Conservation (phyloP, 2,797 vertebrate genomes). For the Acanthurus leucopareius region DNA sequence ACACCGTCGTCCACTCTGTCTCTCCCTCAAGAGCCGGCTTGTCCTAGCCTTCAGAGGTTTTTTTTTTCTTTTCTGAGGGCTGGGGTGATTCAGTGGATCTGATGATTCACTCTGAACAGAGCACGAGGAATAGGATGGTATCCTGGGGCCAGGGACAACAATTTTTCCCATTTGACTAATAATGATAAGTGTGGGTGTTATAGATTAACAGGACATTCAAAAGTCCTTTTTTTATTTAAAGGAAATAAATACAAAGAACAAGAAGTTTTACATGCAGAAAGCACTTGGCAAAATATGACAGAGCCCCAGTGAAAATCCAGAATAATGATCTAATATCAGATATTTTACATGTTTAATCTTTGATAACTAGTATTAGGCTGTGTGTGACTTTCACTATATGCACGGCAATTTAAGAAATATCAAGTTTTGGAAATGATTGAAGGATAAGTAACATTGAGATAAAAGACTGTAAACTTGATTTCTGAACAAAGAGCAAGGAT, state of each 20-base stretch:
- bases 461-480: background rate
- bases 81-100: conserved; percentile 31
- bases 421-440: background rate
- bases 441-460: background rate
- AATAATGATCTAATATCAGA: background rate
- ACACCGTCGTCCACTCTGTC: conserved; percentile 69
- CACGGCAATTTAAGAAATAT: too few relatives aligned
- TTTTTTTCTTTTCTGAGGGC: background rate
- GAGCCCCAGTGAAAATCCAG: background rate
- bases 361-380: background rate
- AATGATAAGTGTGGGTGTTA: conserved; percentile 9
- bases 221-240: background rate
- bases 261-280: background rate
- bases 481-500: background rate
- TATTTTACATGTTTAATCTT: background rate
- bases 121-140: conserved; percentile 12
- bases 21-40: conserved; percentile 55
- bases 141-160: background rate
- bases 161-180: conserved; percentile 24
- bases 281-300: background rate
- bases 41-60: conserved; percentile 53
- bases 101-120: conserved; percentile 35
- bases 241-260: background rate
- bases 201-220: background rate
- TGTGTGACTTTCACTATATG: background rate